Evolutionary conservation across 1,140 invertebrate species (phyloP).

Genomic region (Macrobrachium rosenbergii): DNA sequence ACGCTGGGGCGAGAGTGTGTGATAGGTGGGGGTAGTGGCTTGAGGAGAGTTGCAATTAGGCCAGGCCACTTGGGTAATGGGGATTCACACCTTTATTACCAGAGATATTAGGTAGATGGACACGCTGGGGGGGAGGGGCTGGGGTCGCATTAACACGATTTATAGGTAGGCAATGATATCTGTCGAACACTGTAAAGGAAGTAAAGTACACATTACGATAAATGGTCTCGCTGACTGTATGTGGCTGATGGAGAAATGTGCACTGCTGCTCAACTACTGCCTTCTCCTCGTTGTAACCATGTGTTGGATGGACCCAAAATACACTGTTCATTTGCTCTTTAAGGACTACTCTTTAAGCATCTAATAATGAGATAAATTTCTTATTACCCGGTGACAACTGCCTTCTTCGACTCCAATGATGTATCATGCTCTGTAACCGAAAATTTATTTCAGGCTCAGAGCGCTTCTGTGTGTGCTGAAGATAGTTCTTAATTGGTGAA

Average conservation of each 20-base stretch:
- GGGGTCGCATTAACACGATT: slow-evolving; percentile 49
- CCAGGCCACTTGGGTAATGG: slow-evolving; percentile 44
- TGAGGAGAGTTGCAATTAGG: slow-evolving; percentile 47
- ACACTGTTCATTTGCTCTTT: too few relatives aligned
- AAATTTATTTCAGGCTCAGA: too few relatives aligned
- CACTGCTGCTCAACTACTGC: too few relatives aligned
- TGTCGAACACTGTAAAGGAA: slow-evolving; percentile 5
- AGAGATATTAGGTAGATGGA: slow-evolving; percentile 51
- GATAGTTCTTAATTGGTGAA: too few relatives aligned
- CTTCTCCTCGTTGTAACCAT: too few relatives aligned
- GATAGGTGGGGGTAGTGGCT: slow-evolving; percentile 34
- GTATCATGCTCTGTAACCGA: too few relatives aligned
- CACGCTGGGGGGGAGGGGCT: slow-evolving; percentile 43
- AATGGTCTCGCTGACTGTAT: slow-evolving; percentile 7
- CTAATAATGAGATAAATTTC: too few relatives aligned
- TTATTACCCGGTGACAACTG: too few relatives aligned
- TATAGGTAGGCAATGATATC: slow-evolving; percentile 51
- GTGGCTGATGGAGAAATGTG: background rate
- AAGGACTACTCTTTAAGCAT: too few relatives aligned
- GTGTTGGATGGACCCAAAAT: too few relatives aligned
- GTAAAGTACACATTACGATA: slow-evolving; percentile 21
- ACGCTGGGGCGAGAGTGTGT: slow-evolving; percentile 15
- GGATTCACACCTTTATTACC: slow-evolving; percentile 60
- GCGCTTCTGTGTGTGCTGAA: too few relatives aligned
- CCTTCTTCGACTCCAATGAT: too few relatives aligned